Evolutionary conservation across 2,113 vertebrate species (phyloP), one percentile per base, ranked within the genome.

Genomic region (Lasiurus borealis): DNA sequence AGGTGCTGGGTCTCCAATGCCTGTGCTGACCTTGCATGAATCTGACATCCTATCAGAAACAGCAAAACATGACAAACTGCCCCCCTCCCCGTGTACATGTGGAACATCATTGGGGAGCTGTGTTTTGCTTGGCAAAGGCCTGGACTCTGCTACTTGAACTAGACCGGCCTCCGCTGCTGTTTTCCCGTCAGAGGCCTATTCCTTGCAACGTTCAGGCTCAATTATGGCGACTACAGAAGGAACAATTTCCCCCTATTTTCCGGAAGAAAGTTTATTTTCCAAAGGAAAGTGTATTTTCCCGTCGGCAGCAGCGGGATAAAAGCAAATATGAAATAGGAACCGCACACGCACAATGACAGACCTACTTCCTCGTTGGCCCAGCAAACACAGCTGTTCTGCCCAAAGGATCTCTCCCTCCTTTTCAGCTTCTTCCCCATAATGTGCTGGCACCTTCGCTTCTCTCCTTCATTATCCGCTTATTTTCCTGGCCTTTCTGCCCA

Each of bases 141-240:
- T 95, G 44, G 72, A 44, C 95, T 71, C 57, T 95, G 59, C 50
- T 75, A 27, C 36, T 75, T 91, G 44, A 82, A 76, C 16, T 68
- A 52, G 11, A 62, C 68, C 44, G 46, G 52, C 40, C 14, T 44
- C 72, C 25, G 1, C 3, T 44, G 50, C 44, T 73, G 88, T 93
- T 97, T 95, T 93, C 68, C 48, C 72, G 68, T n/a, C 31, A 34
- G 83, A 84, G 48, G 2, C 7, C 19, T 8, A 11, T n/a, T 59
- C 62, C 50, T 88, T 94, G 75, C 96, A 97, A 96, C 71, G 81
- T 91, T 95, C 64, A 93, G 46, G 48, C 31, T n/a, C 90, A 84
- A 89, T 97, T 91, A 94, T 21, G 6, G 14, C 44, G 95, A 94
- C 80, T 83, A 86, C 94, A 87, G 82, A 94, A 94, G 3, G 36